Evolutionary conservation across 2,113 vertebrate genomes (phyloP).

Genomic region (Athene cunicularia): DNA sequence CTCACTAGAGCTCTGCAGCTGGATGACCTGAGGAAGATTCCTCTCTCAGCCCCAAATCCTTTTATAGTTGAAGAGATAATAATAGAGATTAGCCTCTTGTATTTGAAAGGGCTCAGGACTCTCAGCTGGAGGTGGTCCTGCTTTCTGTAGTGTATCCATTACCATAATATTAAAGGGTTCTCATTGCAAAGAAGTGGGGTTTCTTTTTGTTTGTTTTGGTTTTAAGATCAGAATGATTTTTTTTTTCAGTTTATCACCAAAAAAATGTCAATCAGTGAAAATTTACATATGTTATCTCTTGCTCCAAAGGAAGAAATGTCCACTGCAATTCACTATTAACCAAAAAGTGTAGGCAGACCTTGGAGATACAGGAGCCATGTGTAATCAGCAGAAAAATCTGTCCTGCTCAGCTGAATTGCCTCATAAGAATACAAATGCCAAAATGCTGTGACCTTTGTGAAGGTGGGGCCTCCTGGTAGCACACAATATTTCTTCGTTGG

Average conservation of each 20-base stretch:
- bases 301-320: neutral
- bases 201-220: neutral
- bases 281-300: neutral
- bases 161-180: neutral
- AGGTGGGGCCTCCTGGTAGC: neutral
- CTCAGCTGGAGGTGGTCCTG: neutral
- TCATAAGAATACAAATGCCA: neutral
- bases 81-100: neutral
- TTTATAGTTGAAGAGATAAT: neutral
- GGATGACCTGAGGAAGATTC: neutral
- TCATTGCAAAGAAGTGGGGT: neutral
- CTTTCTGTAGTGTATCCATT: neutral
- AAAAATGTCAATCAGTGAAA: neutral
- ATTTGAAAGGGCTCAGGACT: neutral
- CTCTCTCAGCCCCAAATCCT: neutral
- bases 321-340: neutral
- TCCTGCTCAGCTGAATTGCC: neutral
- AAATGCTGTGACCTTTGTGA: neutral
- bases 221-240: neutral
- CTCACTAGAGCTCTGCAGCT: neutral
- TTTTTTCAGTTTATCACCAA: neutral
- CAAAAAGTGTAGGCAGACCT: neutral
- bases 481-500: neutral
- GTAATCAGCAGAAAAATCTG: neutral
- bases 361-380: neutral